Percentiles rank a stretch among this genome's conserved stretches.
These are phyloP conservation scores for Bothrops alternatus DNA, from an alignment of 2,797 vertebrate genomes.

Conservation along the genomic window DNA sequence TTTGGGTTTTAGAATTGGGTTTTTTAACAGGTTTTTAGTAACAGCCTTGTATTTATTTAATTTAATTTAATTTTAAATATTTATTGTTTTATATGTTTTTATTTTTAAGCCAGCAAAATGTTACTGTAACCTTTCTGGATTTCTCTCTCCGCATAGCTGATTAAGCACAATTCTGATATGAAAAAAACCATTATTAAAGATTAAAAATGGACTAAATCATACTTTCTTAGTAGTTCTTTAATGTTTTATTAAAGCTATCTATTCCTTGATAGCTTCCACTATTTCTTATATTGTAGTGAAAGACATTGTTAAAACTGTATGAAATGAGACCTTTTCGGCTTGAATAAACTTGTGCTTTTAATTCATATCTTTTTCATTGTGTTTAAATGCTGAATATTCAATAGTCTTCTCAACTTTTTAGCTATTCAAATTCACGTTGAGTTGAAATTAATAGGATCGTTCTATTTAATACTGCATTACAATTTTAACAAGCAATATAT, in stretches of 20 bases:
- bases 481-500: conserved; percentile 36
- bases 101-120: not conserved
- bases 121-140: conserved; percentile 13
- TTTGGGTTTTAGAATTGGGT: no score
- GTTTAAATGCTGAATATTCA: conserved; percentile 39
- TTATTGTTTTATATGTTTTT: no score
- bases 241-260: conserved; percentile 41
- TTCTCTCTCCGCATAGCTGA: conserved; percentile 28
- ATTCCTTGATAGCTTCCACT: conserved; percentile 40
- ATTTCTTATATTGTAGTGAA: conserved; percentile 45
- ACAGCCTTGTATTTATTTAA: no score
- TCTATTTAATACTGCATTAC: conserved; percentile 43
- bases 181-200: conserved; percentile 21
- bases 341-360: conserved; percentile 42
- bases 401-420: conserved; percentile 47
- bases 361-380: conserved; percentile 58
- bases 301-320: conserved; percentile 49
- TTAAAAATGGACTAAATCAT: conserved; percentile 19
- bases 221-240: conserved; percentile 1
- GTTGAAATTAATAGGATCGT: conserved; percentile 49
- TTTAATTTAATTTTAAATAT: no score
- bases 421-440: conserved; percentile 33
- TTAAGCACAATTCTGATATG: conserved; percentile 17
- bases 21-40: no score
- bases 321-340: conserved; percentile 49